A percentile compares a stretch with the other conserved stretches of the same genome.
phyloP scores from a whole-genome alignment of 2,888 invertebrate genomes.

The Hyalella azteca region DNA sequence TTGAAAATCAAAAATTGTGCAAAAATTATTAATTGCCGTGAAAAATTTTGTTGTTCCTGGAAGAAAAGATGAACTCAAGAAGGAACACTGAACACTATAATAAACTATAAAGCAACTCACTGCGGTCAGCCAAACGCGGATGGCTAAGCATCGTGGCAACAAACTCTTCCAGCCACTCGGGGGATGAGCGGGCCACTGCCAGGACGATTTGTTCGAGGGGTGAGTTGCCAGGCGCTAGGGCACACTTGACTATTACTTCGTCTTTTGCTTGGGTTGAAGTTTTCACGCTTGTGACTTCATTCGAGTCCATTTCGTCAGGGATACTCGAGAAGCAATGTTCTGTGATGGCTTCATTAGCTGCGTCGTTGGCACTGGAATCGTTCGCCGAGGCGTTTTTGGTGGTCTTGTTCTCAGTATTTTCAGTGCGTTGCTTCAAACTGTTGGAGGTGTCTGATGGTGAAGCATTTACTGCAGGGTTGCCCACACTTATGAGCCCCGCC shows the following conservation, averaged over 20 bases:
- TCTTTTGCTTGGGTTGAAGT: neutral
- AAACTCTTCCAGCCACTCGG: conserved; percentile 49
- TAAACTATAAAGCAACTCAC: neutral
- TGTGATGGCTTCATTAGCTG: neutral
- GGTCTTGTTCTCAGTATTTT: neutral
- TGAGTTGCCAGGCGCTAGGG: conserved; percentile 45
- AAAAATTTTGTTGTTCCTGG: no score
- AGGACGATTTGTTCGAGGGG: conserved; percentile 50
- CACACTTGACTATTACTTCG: neutral
- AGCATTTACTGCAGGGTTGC: neutral
- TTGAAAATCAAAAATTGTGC: no score
- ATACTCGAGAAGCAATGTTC: neutral
- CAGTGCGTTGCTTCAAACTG: neutral
- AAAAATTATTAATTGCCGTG: no score
- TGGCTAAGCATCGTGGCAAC: conserved; percentile 52
- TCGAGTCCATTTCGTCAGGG: neutral
- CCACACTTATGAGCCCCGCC: neutral
- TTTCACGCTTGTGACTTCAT: neutral
- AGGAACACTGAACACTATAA: no score
- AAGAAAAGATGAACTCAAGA: no score
- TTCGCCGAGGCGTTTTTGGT: neutral
- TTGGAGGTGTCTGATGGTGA: neutral
- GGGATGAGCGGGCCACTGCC: conserved; percentile 47
- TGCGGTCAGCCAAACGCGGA: conserved; percentile 41
- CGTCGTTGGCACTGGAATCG: neutral